Evolutionary conservation across 1,140 invertebrate species (phyloP).

Genomic region (Frieseomelitta varia): DNA sequence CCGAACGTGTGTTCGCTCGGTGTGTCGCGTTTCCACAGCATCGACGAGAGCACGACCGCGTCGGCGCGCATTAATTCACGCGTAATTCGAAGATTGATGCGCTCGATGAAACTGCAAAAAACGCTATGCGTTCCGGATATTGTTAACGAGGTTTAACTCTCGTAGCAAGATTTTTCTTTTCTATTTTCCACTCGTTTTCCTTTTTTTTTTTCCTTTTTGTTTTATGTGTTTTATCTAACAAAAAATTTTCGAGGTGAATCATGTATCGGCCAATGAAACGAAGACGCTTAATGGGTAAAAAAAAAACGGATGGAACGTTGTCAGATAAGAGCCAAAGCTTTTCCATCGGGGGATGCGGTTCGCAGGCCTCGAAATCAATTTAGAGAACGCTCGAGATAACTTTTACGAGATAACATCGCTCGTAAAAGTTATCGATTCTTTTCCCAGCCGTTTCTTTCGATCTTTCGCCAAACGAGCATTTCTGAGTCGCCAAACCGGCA

Average conservation of each 20-base stretch:
- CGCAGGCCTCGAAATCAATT: conserved; percentile 77
- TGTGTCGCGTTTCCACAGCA: conserved; percentile 37
- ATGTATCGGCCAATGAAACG: conserved; percentile 35
- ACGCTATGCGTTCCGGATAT: not conserved
- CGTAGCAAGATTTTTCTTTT: no score
- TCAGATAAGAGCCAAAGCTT: conserved; percentile 70
- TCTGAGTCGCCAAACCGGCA: not conserved
- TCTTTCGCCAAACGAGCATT: conserved; percentile 32
- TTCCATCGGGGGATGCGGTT: conserved; percentile 45
- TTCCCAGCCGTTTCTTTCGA: conserved; percentile 28
- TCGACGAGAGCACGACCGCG: not conserved
- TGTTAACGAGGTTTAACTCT: not conserved
- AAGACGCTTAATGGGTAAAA: conserved; percentile 67
- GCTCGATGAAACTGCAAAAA: conserved; percentile 56
- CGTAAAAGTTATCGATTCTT: conserved; percentile 51
- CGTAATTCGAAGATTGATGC: conserved; percentile 76
- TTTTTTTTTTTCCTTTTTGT: not conserved
- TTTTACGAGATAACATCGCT: conserved; percentile 66
- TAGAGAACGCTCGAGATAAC: conserved; percentile 70
- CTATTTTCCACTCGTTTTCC: not conserved
- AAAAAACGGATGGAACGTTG: conserved; percentile 68
- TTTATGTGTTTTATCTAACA: not conserved
- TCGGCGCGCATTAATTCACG: conserved; percentile 64
- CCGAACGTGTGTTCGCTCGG: not conserved
- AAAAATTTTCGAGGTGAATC: not conserved